A percentile compares a stretch with the other conserved stretches of the same genome.
phyloP scores from a whole-genome alignment of 2,113 vertebrate species.

The Azemiops feae region DNA sequence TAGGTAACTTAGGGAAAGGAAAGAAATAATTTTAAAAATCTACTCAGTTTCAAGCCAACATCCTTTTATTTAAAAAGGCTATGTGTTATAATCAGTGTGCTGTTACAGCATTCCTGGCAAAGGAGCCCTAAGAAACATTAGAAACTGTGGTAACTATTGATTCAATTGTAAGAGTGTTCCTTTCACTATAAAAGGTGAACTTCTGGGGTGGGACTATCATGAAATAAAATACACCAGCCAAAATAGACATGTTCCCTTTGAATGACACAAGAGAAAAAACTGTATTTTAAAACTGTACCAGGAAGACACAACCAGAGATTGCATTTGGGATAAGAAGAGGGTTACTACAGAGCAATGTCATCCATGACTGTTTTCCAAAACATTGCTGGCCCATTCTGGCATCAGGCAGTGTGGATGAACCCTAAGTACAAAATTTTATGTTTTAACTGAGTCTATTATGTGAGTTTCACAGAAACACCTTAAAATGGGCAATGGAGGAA shows the following conservation, averaged over 20 bases:
- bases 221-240: not conserved
- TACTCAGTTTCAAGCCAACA: no score
- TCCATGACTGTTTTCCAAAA: not conserved
- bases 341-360: not conserved
- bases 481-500: not conserved
- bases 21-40: no score
- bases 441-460: not conserved
- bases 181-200: no score
- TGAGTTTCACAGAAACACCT: not conserved
- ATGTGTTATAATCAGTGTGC: no score
- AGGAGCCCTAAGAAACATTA: no score
- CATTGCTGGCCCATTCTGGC: not conserved
- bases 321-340: not conserved
- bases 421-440: not conserved
- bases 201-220: no score
- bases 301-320: not conserved
- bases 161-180: no score
- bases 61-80: no score
- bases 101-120: no score
- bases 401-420: not conserved
- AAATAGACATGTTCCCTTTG: not conserved
- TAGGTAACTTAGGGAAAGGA: no score
- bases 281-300: not conserved
- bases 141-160: no score
- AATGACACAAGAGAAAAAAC: not conserved